phyloP scores from a whole-genome alignment of 2,888 invertebrate genomes.

The Volucella inflata region DNA sequence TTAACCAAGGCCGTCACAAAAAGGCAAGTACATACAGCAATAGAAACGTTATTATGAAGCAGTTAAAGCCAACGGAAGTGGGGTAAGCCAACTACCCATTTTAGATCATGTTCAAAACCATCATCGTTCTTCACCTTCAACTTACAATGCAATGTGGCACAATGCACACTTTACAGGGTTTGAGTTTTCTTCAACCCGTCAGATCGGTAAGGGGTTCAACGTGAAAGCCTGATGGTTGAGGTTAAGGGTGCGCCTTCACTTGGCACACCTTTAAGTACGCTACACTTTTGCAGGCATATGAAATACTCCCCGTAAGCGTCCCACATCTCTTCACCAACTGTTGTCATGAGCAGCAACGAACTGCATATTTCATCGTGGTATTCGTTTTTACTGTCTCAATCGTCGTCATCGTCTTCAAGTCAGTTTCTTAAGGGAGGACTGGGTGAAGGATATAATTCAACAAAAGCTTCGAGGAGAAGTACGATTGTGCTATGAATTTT shows the following conservation, averaged over 20 bases:
- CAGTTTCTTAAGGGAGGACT: conserved; percentile 28
- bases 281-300: conserved; percentile 32
- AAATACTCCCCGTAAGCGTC: conserved; percentile 20
- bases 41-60: conserved; percentile 47
- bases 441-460: conserved; percentile 15
- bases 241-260: conserved; percentile 62
- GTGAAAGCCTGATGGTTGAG: not conserved
- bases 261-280: conserved; percentile 48
- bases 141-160: conserved; percentile 40
- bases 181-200: conserved; percentile 61
- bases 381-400: conserved; percentile 45
- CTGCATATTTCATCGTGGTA: conserved; percentile 59
- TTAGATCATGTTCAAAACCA: conserved; percentile 24
- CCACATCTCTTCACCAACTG: conserved; percentile 15
- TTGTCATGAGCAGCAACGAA: conserved; percentile 63
- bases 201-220: conserved; percentile 7
- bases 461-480: conserved; percentile 22
- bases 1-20: conserved; percentile 38
- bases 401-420: not conserved
- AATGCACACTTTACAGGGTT: not conserved
- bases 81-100: conserved; percentile 45
- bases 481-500: conserved; percentile 36
- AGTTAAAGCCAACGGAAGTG: conserved; percentile 43
- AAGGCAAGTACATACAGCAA: not conserved
- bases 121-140: conserved; percentile 46